Base-by-base conservation (phyloP, 1,140 invertebrate species). In the Aphis craccivora region DNA sequence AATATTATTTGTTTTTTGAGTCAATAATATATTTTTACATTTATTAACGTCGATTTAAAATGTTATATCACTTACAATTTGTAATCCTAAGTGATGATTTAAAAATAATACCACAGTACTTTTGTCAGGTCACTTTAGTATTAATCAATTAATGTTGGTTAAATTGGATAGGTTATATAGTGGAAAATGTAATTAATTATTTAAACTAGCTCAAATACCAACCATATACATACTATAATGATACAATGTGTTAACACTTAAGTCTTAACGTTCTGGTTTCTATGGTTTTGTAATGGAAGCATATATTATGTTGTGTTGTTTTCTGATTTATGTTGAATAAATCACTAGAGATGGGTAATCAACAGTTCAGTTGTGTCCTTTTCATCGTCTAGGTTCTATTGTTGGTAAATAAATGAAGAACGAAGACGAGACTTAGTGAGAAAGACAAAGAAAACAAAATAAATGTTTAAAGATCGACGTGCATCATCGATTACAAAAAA, bases 191-290 rank as follows among this genome's bases (percentile, higher is more conserved):
- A 20, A 76, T 76, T 76, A 35, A 76, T 76, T 76, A 76, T 76
- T 76, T 76, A 76, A 76, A 76, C 30, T 14, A n/a, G 60, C 60
- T 76, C 14, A 76, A 76, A n/a, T 6, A n/a, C 60, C 1, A 76
- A n/a, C 60, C 11, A n/a, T 18, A n/a, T 76, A 76, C 30, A n/a
- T 76, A n/a, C 30, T 20, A n/a, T 0, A 76, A 76, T 76, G 4
- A 76, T 76, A 76, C 30, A 76, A 18, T 76, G 60, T 76, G n/a
- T 35, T 76, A 76, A n/a, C 60, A 76, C 60, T 76, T 76, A 18
- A 76, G 60, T 76, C 60, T 76, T n/a, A 76, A 76, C 60, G 60
- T 76, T 76, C 60, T 76, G 30, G 60, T 67, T 67, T 67, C 60
- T n/a, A 67, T 67, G 60, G 60, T 76, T n/a, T 76, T 76, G 60